Evolutionary conservation across 2,797 vertebrate genomes (phyloP), one percentile per base, ranked within the genome.

Genomic region (Poecilia gillii): DNA sequence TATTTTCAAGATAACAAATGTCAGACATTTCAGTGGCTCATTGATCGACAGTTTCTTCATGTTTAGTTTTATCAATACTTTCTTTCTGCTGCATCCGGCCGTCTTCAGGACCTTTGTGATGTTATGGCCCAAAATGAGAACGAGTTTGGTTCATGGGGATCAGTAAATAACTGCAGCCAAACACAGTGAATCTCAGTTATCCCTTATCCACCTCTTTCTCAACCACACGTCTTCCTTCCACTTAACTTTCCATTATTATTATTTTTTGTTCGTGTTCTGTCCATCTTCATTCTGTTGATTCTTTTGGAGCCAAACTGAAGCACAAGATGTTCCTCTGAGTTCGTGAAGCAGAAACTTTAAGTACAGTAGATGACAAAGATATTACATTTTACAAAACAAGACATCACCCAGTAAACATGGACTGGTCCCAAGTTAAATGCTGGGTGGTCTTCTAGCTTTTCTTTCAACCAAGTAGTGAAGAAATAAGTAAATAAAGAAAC

Each of bases 271-370:
- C 33, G n/a, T 36, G 28, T 76, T 64, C 8, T 73, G 55, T 31
- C 13, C 51, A 25, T 78, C 62, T 36, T 41, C 41, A 64, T 31
- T 41, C 45, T 74, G 49, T 72, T 46, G 79, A 43, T 23, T 23
- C 8, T 70, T 25, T 43, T 70, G 6, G 13, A 43, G 23, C 1
- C 41, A 43, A 41, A 46, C 64, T 41, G 31, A 28, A 71, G 71
- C 82, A 89, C 85, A 84, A 75, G 68, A 77, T 73, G 80, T 82
- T 75, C 81, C 25, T 55, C 25, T 9, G 8, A 25, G 51, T 53
- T 53, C 0, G 51, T 25, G 51, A 55, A 79, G 46, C 49, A 25
- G 51, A 64, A 46, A 12, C n/a, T 36, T 74, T 39, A 72, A 3
- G 6, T 28, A 11, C 70, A 72, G 45, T 28, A 16, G 47, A 79